Conservation (phyloP, 2,888 invertebrate species). For the Drosophila yooni region DNA sequence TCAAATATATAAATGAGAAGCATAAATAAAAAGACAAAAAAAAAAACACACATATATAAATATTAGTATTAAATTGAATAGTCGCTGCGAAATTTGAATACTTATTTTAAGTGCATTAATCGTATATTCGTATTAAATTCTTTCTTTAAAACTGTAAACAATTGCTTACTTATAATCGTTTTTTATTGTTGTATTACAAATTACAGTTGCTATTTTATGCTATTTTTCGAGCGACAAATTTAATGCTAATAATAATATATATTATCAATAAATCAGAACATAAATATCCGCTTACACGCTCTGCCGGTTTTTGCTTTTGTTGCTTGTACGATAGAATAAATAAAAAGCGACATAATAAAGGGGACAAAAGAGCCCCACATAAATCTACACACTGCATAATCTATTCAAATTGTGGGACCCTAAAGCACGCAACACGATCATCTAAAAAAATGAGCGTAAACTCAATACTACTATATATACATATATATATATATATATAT, state of each 20-base stretch:
- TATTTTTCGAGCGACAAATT: neutral
- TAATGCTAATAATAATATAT: neutral
- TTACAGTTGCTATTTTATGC: neutral
- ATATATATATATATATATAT: neutral
- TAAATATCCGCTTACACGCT: conserved; percentile 10
- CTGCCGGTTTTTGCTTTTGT: conserved; percentile 49
- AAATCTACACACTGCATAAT: neutral
- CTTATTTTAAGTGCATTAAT: neutral
- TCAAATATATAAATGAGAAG: neutral
- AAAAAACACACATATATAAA: neutral
- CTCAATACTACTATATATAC: neutral
- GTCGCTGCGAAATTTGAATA: neutral
- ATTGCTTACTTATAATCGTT: neutral
- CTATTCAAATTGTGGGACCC: neutral
- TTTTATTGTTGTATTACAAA: neutral
- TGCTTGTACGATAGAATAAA: neutral
- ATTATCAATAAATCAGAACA: neutral
- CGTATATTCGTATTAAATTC: neutral
- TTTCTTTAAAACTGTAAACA: neutral
- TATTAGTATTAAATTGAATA: conserved; percentile 3
- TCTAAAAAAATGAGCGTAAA: conserved; percentile 6
- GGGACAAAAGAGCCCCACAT: no score
- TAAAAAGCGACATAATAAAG: neutral
- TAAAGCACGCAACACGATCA: neutral
- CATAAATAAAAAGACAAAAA: neutral